These are phyloP conservation scores for Muscina levida DNA, from an alignment of 2,888 invertebrate genomes.

Conservation along the genomic window DNA sequence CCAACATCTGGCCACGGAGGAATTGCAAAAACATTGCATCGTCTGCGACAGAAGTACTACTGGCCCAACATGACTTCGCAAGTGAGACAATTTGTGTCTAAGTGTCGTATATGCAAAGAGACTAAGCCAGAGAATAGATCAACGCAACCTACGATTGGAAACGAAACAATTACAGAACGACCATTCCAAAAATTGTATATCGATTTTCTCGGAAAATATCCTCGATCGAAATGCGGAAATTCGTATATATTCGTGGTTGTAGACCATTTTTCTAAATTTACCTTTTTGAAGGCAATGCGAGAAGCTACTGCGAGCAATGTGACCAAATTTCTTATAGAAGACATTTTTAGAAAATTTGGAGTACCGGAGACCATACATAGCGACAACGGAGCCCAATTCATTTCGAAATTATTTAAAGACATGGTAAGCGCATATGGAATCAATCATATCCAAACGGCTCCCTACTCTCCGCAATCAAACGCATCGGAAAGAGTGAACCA, in stretches of 20 bases:
- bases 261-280: not conserved
- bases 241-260: not conserved
- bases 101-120: not conserved
- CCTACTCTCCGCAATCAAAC: not conserved
- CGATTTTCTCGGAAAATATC: conserved; percentile 8
- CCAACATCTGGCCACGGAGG: conserved; percentile 5
- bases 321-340: not conserved
- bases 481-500: conserved; percentile 15
- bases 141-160: not conserved
- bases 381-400: not conserved
- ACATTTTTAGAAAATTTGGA: not conserved
- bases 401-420: not conserved
- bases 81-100: not conserved
- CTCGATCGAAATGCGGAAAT: not conserved
- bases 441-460: not conserved
- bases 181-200: conserved; percentile 12
- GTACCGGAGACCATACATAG: not conserved
- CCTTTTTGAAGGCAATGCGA: not conserved
- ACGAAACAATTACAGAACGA: not conserved
- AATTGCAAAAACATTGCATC: not conserved
- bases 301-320: not conserved
- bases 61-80: not conserved
- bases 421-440: not conserved
- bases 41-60: not conserved
- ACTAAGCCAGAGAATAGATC: not conserved